Base-by-base conservation (phyloP, 2,113 vertebrate species). In the Sebastes fasciatus region DNA sequence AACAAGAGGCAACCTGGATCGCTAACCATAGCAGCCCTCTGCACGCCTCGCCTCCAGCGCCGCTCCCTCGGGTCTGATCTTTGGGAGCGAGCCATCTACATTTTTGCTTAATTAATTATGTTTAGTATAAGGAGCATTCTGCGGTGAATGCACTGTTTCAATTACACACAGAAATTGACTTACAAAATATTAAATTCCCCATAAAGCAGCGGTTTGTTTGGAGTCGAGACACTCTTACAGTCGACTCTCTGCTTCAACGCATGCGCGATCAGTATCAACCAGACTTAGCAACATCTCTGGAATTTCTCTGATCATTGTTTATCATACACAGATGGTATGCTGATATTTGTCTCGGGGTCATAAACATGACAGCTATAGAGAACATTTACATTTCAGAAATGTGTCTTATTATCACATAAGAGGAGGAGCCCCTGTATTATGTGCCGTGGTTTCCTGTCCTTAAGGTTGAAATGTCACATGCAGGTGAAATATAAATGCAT, bases 31-130 rank as follows among this genome's bases (percentile, higher is more conserved):
- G 88, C 84, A 82, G 69, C 76, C 74, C 78, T 46, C 54, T 79
- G 19, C 84, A 65, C 76, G 16, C 46, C 72, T 73, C 67, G 70
- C 80, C 73, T 60, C 83, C 83, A 86, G 66, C 40, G 52, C 17
- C 17, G 16, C n/a, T 92, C 92, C 91, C 91, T 66, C 2, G 79
- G 83, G 93, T 82, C 88, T 88, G 93, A 91, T 95, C 91, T 94
- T 88, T 93, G 87, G 85, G 86, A 93, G 86, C 77, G 42, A 91
- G 88, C 91, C 88, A 93, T 90, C 85, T 84, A 88, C 85, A 89
- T 92, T 94, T 93, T 89, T 90, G 86, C 92, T 90, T 94, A 93
- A 95, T 95, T 95, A 94, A 96, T 94, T 94, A 91, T 87, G 86
- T 94, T 94, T 80, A 89, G 92, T 89, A 90, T 94, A 81, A 91